Conservation (phyloP, 2,888 invertebrate species). For the Pristionchus fissidentatus region DNA sequence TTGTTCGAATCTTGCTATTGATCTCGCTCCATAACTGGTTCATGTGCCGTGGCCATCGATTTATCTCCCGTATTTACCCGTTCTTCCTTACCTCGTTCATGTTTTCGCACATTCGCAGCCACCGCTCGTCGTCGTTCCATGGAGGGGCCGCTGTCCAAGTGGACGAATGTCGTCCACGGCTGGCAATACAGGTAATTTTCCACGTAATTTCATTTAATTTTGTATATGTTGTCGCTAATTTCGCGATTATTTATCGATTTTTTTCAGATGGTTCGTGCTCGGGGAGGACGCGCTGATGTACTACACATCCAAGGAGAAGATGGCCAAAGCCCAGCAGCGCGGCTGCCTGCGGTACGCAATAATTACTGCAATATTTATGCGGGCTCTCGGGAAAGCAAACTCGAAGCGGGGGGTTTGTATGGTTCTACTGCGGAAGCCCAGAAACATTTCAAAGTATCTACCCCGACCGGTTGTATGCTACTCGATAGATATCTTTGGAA, state of each 20-base stretch:
- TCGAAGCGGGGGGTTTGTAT: too few species aligned
- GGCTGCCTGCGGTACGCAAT: conserved; percentile 47
- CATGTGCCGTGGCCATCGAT: conserved; percentile 18
- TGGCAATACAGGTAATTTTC: conserved; percentile 89
- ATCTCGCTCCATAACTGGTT: conserved; percentile 18
- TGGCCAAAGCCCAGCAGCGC: conserved; percentile 83
- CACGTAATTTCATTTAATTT: not conserved
- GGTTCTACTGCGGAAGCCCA: too few species aligned
- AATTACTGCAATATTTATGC: too few species aligned
- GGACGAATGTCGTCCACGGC: conserved; percentile 97
- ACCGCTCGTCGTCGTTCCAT: conserved; percentile 49
- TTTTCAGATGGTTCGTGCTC: conserved; percentile 88
- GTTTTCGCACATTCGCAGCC: not conserved
- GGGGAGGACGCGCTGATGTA: conserved; percentile 96
- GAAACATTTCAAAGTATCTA: too few species aligned
- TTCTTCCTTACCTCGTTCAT: not conserved
- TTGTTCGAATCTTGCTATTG: not conserved
- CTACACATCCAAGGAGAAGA: conserved; percentile 84
- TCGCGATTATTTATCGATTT: not conserved
- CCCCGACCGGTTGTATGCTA: too few species aligned
- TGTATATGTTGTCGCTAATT: conserved; percentile 1
- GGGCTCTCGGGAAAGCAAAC: too few species aligned
- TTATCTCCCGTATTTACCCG: not conserved
- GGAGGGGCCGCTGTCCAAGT: conserved; percentile 95
- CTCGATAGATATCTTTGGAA: too few species aligned